These are phyloP conservation scores for Wiebesia pumilae DNA, from an alignment of 1,140 invertebrate genomes.

Conservation along the genomic window DNA sequence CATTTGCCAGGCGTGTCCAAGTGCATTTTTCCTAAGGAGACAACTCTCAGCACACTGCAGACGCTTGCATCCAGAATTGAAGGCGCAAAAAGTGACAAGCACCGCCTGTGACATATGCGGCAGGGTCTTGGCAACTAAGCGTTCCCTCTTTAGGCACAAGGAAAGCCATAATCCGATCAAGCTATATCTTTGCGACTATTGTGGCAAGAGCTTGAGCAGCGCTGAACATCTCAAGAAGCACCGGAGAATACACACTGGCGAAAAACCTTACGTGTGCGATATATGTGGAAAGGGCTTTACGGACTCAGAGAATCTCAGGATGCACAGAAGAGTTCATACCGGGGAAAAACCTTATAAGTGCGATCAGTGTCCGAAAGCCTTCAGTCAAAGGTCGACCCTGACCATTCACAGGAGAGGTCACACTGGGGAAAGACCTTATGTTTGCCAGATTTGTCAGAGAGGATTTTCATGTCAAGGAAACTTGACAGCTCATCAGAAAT, in stretches of 20 bases:
- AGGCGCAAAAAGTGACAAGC: constrained; percentile 66
- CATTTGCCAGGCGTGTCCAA: constrained; percentile 77
- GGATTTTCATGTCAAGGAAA: constrained; percentile 75
- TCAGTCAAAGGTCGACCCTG: constrained; percentile 73
- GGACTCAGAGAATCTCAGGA: constrained; percentile 73
- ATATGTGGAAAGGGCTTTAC: constrained; percentile 76
- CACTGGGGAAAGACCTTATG: constrained; percentile 77
- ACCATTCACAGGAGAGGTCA: constrained; percentile 75
- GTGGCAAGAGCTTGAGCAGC: constrained; percentile 85
- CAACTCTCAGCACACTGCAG: constrained; percentile 70
- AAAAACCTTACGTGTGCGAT: constrained; percentile 83
- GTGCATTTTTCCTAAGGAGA: constrained; percentile 73
- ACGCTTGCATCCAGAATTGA: constrained; percentile 68
- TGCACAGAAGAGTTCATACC: constrained; percentile 74
- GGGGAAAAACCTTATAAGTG: constrained; percentile 77
- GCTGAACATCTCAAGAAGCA: constrained; percentile 84
- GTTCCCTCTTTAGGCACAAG: constrained; percentile 78
- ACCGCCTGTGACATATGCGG: constrained; percentile 74
- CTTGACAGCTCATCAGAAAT: constrained; percentile 73
- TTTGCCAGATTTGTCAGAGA: constrained; percentile 73
- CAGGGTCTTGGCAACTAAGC: constrained; percentile 69
- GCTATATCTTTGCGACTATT: constrained; percentile 81
- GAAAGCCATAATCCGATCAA: constrained; percentile 79
- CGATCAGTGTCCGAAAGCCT: constrained; percentile 71
- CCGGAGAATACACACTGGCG: constrained; percentile 82